Evolutionary conservation across 2,888 invertebrate genomes (phyloP), one percentile per base, ranked within the genome.

Genomic region (Charanyca ferruginea): DNA sequence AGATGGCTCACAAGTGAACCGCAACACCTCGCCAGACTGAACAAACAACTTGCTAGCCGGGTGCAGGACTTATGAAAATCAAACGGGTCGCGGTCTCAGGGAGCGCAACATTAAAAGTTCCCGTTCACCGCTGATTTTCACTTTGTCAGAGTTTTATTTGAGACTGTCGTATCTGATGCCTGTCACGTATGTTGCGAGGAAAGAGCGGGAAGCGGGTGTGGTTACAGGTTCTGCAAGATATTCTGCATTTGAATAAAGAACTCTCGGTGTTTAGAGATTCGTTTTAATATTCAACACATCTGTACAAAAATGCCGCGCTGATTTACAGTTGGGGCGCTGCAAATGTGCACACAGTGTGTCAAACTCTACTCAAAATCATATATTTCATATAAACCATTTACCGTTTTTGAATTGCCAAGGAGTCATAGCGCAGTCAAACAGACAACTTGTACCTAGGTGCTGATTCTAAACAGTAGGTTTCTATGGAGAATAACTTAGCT

Each of bases 61-160:
- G 22, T 44, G 51, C 59, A 66, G 38, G 62, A 49, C 72, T 77
- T 80, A 72, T 77, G 61, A 53, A 70, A 87, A 87, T 88, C 85
- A 87, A 86, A 85, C 81, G 77, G 70, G 65, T 78, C 80, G 84
- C 81, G 84, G 85, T 67, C 32, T 42, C 32, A 65, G 22, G 80
- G 85, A 81, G 72, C 79, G 77, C 73, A 76, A 86, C 87, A 87
- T 89, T 87, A 88, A 86, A 89, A 87, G 85, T 86, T 82, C 73
- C 73, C 73, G 80, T 75, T 78, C 75, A 77, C 84, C 79, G 83
- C 88, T 85, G 89, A 90, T 92, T 90, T 91, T 91, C 92, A 92
- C 91, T 93, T 91, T 92, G 91, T 89, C 83, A 86, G 86, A 86
- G 84, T 90, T 91, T 90, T 88, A 89, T 85, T 84, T 78, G 85